Base-by-base conservation (phyloP, 1,140 invertebrate species). In the Cardiocondyla obscurior region DNA sequence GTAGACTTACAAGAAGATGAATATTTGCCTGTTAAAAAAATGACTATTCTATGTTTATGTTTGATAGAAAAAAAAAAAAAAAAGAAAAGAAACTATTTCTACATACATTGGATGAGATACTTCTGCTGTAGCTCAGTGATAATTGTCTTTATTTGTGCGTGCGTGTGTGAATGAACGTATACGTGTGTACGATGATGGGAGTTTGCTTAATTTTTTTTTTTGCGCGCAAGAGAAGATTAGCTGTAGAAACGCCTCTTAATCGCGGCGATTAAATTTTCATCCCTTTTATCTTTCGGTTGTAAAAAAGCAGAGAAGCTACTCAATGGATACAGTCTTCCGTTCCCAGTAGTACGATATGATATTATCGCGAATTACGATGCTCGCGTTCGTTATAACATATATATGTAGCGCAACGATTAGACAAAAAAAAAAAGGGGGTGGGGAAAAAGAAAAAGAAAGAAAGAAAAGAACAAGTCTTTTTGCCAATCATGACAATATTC, bases 21-120 rank as follows among this genome's bases (percentile, higher is more conserved):
- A 91, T 93, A 92, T 92, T 92, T 90, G 88, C 84, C 90, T 92
- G 90, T 92, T 93, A 85, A 92, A 92, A n/a, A 90, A 72, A 81
- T 90, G 86, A 90, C 87, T 93, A 90, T 92, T 92, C 89, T 92
- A 91, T 90, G 89, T 93, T 92, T 92, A 90, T 91, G 91, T 92
- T 92, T 92, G 86, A 91, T 89, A 89, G 91, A n/a, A n/a, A n/a
- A n/a, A n/a, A n/a, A n/a, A n/a, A n/a, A n/a, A n/a, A n/a, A n/a
- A n/a, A n/a, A n/a, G n/a, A n/a, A n/a, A n/a, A n/a, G n/a, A 90
- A 88, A 85, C 89, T 90, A 92, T 91, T 90, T 91, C 86, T 90
- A 89, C 69, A 90, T 89, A 84, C 69, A n/a, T 89, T 90, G 83
- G 88, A 90, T 86, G 85, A 88, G 85, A 90, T 86, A 87, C 81